Evolutionary conservation across 2,113 vertebrate genomes (phyloP).

Genomic region (Cynopterus brachyotis): DNA sequence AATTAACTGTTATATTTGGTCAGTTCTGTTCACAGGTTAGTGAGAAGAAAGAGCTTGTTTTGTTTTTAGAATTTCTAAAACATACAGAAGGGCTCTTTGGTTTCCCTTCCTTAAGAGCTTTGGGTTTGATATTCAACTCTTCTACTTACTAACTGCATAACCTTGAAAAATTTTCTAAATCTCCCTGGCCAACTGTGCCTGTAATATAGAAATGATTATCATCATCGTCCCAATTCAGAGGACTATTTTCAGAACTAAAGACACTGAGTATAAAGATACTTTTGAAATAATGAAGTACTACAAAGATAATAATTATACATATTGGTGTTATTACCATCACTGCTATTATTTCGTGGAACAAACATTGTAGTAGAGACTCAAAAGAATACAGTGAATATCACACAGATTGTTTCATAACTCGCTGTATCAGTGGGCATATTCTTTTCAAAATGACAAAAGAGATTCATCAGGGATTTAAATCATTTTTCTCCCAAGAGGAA

Average conservation of each 20-base stretch:
- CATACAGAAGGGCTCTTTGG: neutral
- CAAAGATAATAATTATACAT: neutral
- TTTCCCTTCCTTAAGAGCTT: neutral
- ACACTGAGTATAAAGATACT: neutral
- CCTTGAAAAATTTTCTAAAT: neutral
- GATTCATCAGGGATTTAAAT: slow-evolving; percentile 60
- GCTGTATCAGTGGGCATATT: neutral
- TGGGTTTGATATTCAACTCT: neutral
- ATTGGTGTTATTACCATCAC: neutral
- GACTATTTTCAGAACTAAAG: neutral
- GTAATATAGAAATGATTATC: neutral
- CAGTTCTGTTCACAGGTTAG: neutral
- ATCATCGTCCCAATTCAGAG: neutral
- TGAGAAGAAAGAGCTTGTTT: neutral
- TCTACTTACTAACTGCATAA: neutral
- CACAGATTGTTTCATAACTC: slow-evolving; percentile 29
- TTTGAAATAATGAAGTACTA: neutral
- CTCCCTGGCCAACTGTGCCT: neutral
- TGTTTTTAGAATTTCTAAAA: neutral
- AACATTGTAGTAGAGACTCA: neutral
- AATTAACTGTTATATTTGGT: neutral
- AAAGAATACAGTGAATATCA: neutral
- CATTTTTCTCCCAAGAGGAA: slow-evolving; percentile 49
- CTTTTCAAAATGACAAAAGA: slow-evolving; percentile 62
- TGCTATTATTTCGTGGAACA: neutral